A percentile compares a stretch with the other conserved stretches of the same genome.
Evolutionary conservation across 1,140 invertebrate genomes (phyloP).

Genomic region (Drosophila ananassae): DNA sequence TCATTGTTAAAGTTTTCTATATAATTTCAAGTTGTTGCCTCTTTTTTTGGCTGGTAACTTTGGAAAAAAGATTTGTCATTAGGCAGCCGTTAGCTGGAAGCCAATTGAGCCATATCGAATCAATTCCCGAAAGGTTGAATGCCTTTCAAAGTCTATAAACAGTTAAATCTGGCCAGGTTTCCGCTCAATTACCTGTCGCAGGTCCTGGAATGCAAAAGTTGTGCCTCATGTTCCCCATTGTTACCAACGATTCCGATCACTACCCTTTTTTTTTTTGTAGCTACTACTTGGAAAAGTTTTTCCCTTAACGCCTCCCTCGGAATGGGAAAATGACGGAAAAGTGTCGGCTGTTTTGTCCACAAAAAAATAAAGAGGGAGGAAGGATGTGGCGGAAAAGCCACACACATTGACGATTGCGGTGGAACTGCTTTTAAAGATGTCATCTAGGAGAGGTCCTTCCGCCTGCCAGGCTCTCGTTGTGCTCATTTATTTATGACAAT

Average conservation of each 20-base stretch:
- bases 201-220: conserved; percentile 29
- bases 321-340: conserved; percentile 3
- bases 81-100: not conserved
- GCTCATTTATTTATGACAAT: conserved; percentile 57
- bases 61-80: not conserved
- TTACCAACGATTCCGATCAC: not conserved
- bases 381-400: not conserved
- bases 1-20: not conserved
- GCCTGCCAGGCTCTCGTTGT: conserved; percentile 26
- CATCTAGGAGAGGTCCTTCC: not conserved
- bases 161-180: conserved; percentile 70
- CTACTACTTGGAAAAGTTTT: conserved; percentile 17
- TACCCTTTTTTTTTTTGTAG: not conserved
- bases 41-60: not conserved
- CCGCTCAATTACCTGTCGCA: conserved; percentile 71
- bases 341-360: conserved; percentile 26
- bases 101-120: conserved; percentile 9
- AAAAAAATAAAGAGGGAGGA: not conserved
- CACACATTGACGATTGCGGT: conserved; percentile 4
- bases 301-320: no score
- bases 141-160: conserved; percentile 26
- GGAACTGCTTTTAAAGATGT: conserved; percentile 1
- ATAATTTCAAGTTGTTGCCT: not conserved
- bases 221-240: conserved; percentile 22
- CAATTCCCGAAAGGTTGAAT: conserved; percentile 1